phyloP scores from a whole-genome alignment of 2,797 vertebrate species.

The Amniataba percoides region DNA sequence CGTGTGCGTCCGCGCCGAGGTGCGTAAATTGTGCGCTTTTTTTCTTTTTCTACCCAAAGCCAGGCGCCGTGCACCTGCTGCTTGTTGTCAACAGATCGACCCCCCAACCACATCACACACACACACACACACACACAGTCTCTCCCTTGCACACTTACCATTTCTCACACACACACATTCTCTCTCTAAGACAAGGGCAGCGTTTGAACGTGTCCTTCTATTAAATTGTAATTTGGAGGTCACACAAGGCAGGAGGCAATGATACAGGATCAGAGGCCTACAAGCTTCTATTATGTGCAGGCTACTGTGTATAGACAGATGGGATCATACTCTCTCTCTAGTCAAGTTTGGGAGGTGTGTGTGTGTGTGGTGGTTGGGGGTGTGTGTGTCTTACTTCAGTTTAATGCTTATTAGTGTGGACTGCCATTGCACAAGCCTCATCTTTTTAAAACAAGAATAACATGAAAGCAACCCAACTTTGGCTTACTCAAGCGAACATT shows the following conservation, averaged over 20 bases:
- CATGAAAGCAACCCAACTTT: conserved; percentile 80
- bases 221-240: conserved; percentile 89
- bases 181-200: conserved; percentile 72
- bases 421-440: conserved; percentile 75
- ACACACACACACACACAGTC: conserved; percentile 31
- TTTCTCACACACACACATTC: conserved; percentile 30
- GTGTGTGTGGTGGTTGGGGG: conserved; percentile 76
- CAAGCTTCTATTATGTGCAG: conserved; percentile 87
- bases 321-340: conserved; percentile 86
- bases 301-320: conserved; percentile 80
- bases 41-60: conserved; percentile 31
- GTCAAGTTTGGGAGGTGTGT: conserved; percentile 57
- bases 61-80: conserved; percentile 65
- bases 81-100: conserved; percentile 57
- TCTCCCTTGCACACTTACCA: conserved; percentile 29
- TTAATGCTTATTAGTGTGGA: conserved; percentile 85
- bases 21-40: conserved; percentile 45
- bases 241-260: conserved; percentile 87
- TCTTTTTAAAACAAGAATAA: conserved; percentile 84
- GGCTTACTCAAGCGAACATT: conserved; percentile 72
- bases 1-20: conserved; percentile 8
- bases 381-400: conserved; percentile 67
- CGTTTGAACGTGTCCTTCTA: conserved; percentile 88
- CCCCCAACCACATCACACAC: conserved; percentile 8
- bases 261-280: conserved; percentile 87